Evolutionary conservation across 2,888 invertebrate species (phyloP).

Genomic region (Dryococelus australis): DNA sequence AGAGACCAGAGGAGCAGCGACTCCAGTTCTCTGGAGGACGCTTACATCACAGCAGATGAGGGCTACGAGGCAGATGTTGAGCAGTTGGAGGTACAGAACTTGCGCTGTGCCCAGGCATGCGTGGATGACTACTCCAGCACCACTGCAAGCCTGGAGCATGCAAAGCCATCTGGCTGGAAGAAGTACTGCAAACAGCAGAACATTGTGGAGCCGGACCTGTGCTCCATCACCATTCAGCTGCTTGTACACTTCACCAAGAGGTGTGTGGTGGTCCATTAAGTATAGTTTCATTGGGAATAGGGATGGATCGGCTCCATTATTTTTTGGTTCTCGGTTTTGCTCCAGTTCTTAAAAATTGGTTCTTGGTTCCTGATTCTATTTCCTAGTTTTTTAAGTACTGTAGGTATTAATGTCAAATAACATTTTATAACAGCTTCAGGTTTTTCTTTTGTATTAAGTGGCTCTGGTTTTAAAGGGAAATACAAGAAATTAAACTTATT

Average conservation of each 20-base stretch:
- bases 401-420: too few relatives aligned
- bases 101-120: constrained; percentile 40
- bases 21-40: constrained; percentile 51
- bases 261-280: constrained; percentile 22
- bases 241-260: constrained; percentile 42
- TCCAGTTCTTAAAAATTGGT: too few relatives aligned
- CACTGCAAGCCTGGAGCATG: neutral
- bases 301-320: too few relatives aligned
- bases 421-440: too few relatives aligned
- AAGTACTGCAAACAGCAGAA: constrained; percentile 52
- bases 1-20: constrained; percentile 38
- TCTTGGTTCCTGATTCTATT: too few relatives aligned
- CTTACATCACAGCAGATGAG: constrained; percentile 64
- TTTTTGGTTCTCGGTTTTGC: too few relatives aligned
- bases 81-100: constrained; percentile 55
- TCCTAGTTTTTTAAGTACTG: too few relatives aligned
- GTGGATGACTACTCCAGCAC: constrained; percentile 38
- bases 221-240: constrained; percentile 65
- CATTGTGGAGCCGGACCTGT: constrained; percentile 67
- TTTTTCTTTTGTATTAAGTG: too few relatives aligned
- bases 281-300: too few relatives aligned
- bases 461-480: too few relatives aligned
- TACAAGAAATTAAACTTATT: too few relatives aligned
- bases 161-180: constrained; percentile 36
- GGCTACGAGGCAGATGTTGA: constrained; percentile 74